A percentile compares a stretch with the other conserved stretches of the same genome.
Conservation (phyloP, 2,888 invertebrate genomes). For the Agelastica alni region DNA sequence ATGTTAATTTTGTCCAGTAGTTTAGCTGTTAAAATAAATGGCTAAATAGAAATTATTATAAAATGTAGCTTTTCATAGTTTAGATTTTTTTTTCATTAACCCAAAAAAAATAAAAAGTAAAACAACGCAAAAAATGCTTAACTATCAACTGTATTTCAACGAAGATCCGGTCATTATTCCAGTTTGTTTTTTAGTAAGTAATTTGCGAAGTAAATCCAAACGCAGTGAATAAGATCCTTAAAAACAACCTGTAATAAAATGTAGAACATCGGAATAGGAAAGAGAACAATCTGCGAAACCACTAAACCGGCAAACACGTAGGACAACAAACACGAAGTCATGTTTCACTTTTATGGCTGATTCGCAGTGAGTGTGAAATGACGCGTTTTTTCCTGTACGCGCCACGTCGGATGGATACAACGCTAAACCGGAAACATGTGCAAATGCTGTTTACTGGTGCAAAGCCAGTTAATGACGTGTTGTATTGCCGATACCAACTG, state of each 20-base stretch:
- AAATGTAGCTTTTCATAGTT: too few relatives aligned
- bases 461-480: conserved; percentile 23
- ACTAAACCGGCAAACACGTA: conserved; percentile 21
- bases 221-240: conserved; percentile 6
- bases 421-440: conserved; percentile 19
- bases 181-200: not conserved
- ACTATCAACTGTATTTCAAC: too few relatives aligned
- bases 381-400: conserved; percentile 21
- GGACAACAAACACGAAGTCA: conserved; percentile 23
- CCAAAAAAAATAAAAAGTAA: too few relatives aligned
- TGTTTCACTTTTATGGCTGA: conserved; percentile 25
- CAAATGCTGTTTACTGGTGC: conserved; percentile 20
- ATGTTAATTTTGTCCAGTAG: too few relatives aligned
- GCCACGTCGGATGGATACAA: conserved; percentile 2
- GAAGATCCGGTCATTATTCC: too few relatives aligned
- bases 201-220: not conserved
- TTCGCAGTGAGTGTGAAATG: conserved; percentile 25
- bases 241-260: conserved; percentile 14
- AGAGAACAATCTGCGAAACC: conserved; percentile 17
- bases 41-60: too few relatives aligned
- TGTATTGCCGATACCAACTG: conserved; percentile 22
- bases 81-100: too few relatives aligned
- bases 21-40: too few relatives aligned
- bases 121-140: too few relatives aligned
- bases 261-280: conserved; percentile 10